phyloP scores from a whole-genome alignment of 2,797 vertebrate genomes.

The Acanthurus lineatus region DNA sequence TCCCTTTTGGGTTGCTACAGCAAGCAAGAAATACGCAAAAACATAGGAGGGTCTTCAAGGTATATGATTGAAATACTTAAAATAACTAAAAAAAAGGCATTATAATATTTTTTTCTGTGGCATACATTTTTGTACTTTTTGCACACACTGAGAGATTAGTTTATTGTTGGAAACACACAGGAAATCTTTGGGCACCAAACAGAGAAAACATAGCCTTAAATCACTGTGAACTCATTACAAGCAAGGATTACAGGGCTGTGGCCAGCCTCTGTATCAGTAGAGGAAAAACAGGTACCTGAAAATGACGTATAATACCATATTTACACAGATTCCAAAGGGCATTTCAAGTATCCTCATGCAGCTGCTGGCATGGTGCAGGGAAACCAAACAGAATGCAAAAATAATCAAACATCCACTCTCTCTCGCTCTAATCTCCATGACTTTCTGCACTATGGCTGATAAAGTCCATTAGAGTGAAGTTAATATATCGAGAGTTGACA shows the following conservation, averaged over 20 bases:
- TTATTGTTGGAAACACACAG: background rate
- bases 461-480: constrained; percentile 83
- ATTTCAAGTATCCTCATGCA: constrained; percentile 70
- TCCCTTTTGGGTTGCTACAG: constrained; percentile 62
- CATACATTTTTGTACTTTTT: background rate
- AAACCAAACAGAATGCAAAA: constrained; percentile 75
- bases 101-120: background rate
- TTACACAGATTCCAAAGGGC: constrained; percentile 64
- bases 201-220: constrained; percentile 38
- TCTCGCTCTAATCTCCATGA: constrained; percentile 81
- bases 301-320: constrained; percentile 59
- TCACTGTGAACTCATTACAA: constrained; percentile 50
- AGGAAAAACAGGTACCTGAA: constrained; percentile 40
- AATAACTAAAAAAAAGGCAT: no score
- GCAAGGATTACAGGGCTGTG: constrained; percentile 37
- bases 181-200: background rate
- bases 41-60: constrained; percentile 27
- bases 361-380: constrained; percentile 51
- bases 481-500: constrained; percentile 79
- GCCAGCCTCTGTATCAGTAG: constrained; percentile 40
- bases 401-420: constrained; percentile 78
- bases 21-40: constrained; percentile 65
- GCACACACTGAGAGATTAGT: constrained; percentile 1
- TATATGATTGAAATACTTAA: constrained; percentile 50
- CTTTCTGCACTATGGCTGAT: constrained; percentile 81